Conservation (phyloP, 2,888 invertebrate species). For the Anarsia innoxiella region DNA sequence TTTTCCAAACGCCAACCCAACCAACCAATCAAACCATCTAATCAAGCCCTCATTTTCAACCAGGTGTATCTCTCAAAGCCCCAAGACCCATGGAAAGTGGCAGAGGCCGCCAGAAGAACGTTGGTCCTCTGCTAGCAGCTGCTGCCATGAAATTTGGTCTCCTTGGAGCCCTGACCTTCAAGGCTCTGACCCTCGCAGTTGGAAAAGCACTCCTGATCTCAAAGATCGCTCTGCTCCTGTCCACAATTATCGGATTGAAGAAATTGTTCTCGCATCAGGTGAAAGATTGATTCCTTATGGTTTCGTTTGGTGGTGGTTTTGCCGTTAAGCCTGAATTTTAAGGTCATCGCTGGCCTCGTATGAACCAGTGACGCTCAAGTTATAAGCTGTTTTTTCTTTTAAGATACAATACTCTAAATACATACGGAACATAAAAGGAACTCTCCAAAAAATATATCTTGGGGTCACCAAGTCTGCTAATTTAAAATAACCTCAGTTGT, state of each 20-base stretch:
- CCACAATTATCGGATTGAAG: constrained; percentile 87
- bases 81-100: constrained; percentile 76
- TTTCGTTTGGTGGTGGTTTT: constrained; percentile 3
- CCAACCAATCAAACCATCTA: too few species aligned
- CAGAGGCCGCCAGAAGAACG: constrained; percentile 82
- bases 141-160: constrained; percentile 88
- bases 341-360: too few species aligned
- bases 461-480: too few species aligned
- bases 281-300: constrained; percentile 31
- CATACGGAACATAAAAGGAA: too few species aligned
- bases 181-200: constrained; percentile 85
- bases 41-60: not conserved
- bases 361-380: too few species aligned
- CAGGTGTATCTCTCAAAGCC: constrained; percentile 81
- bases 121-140: constrained; percentile 83
- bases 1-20: too few species aligned
- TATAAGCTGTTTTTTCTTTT: too few species aligned
- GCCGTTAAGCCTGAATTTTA: too few species aligned
- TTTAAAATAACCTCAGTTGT: too few species aligned
- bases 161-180: constrained; percentile 86
- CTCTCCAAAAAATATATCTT: too few species aligned
- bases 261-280: constrained; percentile 84
- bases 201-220: constrained; percentile 90
- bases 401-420: too few species aligned
- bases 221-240: constrained; percentile 87